A percentile compares a stretch with the other conserved stretches of the same genome.
These are phyloP conservation scores for Isaurus tuberculatus DNA, from an alignment of 92 coral and sea anemone genomes.

Conservation along the genomic window DNA sequence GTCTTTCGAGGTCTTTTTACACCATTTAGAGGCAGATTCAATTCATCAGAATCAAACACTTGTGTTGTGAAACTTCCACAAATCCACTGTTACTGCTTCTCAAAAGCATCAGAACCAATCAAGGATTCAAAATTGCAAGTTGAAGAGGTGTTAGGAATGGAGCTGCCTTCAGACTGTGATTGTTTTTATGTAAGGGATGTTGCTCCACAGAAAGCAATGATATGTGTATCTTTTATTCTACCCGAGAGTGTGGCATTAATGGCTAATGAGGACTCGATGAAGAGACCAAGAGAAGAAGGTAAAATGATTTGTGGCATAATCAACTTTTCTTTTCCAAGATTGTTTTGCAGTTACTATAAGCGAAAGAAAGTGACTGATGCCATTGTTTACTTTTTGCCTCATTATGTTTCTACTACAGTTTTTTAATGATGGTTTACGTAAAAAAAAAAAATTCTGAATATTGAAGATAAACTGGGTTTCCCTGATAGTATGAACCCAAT, in stretches of 20 bases:
- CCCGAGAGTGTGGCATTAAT: slow-evolving; percentile 72
- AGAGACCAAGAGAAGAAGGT: slow-evolving; percentile 70
- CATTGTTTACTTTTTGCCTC: too few species aligned
- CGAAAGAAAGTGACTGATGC: too few species aligned
- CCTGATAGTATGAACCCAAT: too few species aligned
- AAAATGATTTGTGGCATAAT: not conserved
- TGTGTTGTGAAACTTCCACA: slow-evolving; percentile 62
- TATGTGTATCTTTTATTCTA: slow-evolving; percentile 89
- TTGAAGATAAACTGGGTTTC: too few species aligned
- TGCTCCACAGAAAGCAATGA: slow-evolving; percentile 97
- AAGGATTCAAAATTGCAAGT: slow-evolving; percentile 81
- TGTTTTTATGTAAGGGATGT: slow-evolving; percentile 88
- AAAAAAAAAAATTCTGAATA: too few species aligned
- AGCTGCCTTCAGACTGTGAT: slow-evolving; percentile 54
- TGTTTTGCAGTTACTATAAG: not conserved
- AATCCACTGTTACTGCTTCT: slow-evolving; percentile 97
- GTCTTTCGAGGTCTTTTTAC: slow-evolving; percentile 81
- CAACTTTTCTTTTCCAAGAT: not conserved
- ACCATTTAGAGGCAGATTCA: slow-evolving; percentile 47
- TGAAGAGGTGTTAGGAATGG: slow-evolving; percentile 68
- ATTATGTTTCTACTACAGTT: too few species aligned
- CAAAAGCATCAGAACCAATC: slow-evolving; percentile 78
- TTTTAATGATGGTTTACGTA: not conserved
- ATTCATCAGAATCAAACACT: not conserved
- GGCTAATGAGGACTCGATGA: slow-evolving; percentile 12